Evolutionary conservation across 30 jellyfish, hydroid and myxozoan species (phyloP), one percentile per base, ranked within the genome.

Genomic region (Aurelia aurita complex sp. Pacific): DNA sequence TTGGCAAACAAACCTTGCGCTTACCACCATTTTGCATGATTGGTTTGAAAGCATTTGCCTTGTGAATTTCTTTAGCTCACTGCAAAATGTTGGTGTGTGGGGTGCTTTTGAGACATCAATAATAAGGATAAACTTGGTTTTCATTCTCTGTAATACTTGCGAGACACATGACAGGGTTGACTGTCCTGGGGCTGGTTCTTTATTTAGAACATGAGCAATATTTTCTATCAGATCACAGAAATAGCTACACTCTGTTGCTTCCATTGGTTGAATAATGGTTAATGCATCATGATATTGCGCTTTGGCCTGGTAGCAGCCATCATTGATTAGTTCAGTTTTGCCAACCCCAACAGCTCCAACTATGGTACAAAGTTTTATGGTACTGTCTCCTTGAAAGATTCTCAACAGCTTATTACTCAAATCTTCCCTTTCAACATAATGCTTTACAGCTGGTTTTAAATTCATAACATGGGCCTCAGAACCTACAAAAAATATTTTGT

Each of bases 321-420:
- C 35, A 1, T 69, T 69, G 34, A 69, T 69, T 0, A 69, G 60
- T 13, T 69, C 79, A 17, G 79, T 69, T 35, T 69, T 69, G 42
- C 79, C 79, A 34, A 69, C 52, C 8, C 79, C 79, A 36, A 69
- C 79, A 11, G 11, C 19, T 35, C 79, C 79, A 23, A 69, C 62
- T 6, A 69, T n/a, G 13, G 79, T 36, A 11, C n/a, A 23, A 69
- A 29, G 18, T 69, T 8, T 32, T 40, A 4, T 23, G 52, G 38
- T 0, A n/a, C 33, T 0, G 1, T 69, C 9, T 69, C 34, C 46
- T 0, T 11, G 10, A 8, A 4, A 1, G 8, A 69, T 0, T 7
- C 63, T 40, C 33, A 5, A 0, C 12, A 69, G 38, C 34, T 32
- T 11, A 23, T 57, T 35, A 1, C 18, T 19, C 6, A 35, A 3